Conservation (phyloP, 2,797 vertebrate species). For the Oryzias sinensis region DNA sequence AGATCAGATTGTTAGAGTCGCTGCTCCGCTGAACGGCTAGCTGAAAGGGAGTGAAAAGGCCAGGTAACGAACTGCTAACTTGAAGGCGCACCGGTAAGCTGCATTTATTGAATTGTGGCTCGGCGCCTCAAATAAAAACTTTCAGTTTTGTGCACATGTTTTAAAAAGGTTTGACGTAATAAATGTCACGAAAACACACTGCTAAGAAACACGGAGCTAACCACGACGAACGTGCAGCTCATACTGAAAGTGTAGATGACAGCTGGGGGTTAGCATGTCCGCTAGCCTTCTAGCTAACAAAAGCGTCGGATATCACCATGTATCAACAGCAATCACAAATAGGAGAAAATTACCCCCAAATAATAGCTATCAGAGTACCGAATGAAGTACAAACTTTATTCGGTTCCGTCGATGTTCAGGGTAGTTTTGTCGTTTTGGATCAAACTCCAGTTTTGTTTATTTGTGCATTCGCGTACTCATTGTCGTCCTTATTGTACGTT, state of each 20-base stretch:
- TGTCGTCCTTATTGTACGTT: no score
- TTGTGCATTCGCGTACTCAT: no score
- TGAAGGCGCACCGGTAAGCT: slow-evolving; percentile 69
- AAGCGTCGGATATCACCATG: slow-evolving; percentile 38
- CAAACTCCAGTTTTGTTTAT: background rate
- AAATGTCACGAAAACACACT: background rate
- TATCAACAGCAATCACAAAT: slow-evolving; percentile 3
- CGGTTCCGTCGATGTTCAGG: background rate
- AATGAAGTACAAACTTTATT: background rate
- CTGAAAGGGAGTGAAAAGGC: slow-evolving; percentile 42
- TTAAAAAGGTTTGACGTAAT: background rate
- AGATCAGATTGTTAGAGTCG: slow-evolving; percentile 80
- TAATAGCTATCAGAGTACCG: background rate
- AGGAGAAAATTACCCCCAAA: no score
- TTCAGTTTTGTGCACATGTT: background rate
- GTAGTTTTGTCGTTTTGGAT: no score
- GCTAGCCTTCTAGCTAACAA: slow-evolving; percentile 64
- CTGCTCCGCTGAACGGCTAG: slow-evolving; percentile 63
- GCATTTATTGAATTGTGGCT: slow-evolving; percentile 13
- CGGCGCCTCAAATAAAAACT: background rate
- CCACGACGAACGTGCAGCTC: slow-evolving; percentile 12
- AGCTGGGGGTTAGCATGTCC: slow-evolving; percentile 60
- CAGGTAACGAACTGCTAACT: slow-evolving; percentile 56
- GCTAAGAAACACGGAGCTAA: background rate
- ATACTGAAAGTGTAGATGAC: slow-evolving; percentile 50